Percentiles rank a stretch among this genome's conserved stretches.
Evolutionary conservation across 2,888 invertebrate genomes (phyloP).

Genomic region (Celastrina argiolus): DNA sequence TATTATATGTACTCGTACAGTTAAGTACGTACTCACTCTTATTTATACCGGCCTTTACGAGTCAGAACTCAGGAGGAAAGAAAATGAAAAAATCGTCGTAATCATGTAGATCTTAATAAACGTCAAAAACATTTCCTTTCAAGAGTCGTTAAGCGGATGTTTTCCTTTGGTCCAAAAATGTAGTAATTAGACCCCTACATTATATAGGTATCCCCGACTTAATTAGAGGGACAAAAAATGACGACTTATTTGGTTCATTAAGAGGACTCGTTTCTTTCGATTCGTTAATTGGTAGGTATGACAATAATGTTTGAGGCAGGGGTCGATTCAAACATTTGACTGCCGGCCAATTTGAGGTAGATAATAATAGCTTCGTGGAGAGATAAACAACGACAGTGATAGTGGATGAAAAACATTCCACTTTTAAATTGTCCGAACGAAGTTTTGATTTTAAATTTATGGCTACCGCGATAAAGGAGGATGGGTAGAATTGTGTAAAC

Average conservation of each 20-base stretch:
- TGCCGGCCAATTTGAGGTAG: constrained; percentile 33
- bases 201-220: not conserved
- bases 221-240: constrained; percentile 13
- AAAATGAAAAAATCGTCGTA: constrained; percentile 2
- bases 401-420: constrained; percentile 24
- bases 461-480: not conserved
- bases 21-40: not conserved
- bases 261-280: constrained; percentile 27
- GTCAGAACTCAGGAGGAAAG: not conserved
- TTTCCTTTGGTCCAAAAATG: constrained; percentile 8
- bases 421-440: constrained; percentile 1
- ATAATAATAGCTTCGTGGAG: constrained; percentile 38
- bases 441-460: constrained; percentile 17
- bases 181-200: not conserved
- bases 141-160: constrained; percentile 5
- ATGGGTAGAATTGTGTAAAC: too few species aligned
- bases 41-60: not conserved
- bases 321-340: constrained; percentile 31
- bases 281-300: constrained; percentile 33
- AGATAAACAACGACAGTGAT: constrained; percentile 30
- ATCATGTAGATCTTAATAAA: constrained; percentile 13
- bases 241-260: constrained; percentile 10
- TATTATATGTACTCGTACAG: not conserved
- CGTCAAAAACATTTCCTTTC: constrained; percentile 11
- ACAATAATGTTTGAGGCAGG: constrained; percentile 32